Evolutionary conservation across 2,888 invertebrate species (phyloP), one percentile per base, ranked within the genome.

Genomic region (Phragmatobia fuliginosa): DNA sequence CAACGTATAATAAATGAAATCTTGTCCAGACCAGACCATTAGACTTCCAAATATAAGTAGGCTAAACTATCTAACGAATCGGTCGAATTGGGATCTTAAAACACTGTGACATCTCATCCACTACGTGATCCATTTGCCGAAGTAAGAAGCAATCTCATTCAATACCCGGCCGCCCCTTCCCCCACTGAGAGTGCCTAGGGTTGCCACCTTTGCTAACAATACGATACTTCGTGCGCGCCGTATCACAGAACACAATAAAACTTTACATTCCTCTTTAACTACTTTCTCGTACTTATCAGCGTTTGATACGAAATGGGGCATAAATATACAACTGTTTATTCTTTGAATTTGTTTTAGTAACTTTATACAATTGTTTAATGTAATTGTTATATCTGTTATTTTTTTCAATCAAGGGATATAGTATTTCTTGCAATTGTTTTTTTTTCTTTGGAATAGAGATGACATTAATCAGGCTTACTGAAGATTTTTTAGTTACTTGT

Each of bases 141-240:
- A 94, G 95, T 95, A 95, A 95, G 95, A 95, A 95, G 95, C 95
- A 95, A 95, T 95, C 95, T 95, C 95, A 95, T 95, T 95, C 95
- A 95, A 95, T 95, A 94, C 94, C 92, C 89, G 88, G 83, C 88
- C 88, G 87, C 88, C 82, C 82, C 84, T 84, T 64, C 83, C 82
- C 82, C 83, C 73, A 79, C 83, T 80, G 84, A 68, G 74, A 77
- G 74, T 75, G 80, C 82, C 83, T 85, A 93, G 92, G 93, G 92
- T 83, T 93, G 92, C 90, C 91, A 92, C 91, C 91, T 91, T 82
- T 93, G 92, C 90, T 91, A 92, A 91, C 91, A 92, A 91, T 91
- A 87, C 90, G 87, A 92, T 92, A 93, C 91, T 91, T 91, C 91
- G 92, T 92, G 88, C 88, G 85, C 87, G 80, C 85, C 88, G 86